Base-by-base conservation (phyloP, 2,888 invertebrate species). In the Agrochola circellaris region DNA sequence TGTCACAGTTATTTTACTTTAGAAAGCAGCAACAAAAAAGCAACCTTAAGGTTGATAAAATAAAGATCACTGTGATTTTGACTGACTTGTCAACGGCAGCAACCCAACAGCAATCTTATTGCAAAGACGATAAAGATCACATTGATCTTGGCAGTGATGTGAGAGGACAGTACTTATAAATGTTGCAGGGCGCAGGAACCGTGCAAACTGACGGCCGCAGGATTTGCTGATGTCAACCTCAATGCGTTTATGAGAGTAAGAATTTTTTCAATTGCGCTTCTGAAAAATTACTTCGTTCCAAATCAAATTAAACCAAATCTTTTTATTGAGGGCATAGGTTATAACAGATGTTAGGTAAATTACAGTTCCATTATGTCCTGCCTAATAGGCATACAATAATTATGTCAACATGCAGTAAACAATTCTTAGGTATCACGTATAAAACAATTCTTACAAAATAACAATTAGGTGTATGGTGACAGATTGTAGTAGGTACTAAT, bases 191-290 rank as follows among this genome's bases (percentile, higher is more conserved):
- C 93, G 0, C 93, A 93, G 79, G 88, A 91, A 15, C 93, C 95
- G 0, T 93, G 93, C 77, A 94, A 92, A 83, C 79, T 95, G 70
- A 93, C 95, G 0, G 94, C 95, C 0, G 89, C 87, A 11, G 93
- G 93, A 3, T 95, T 93, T 68, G 92, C 93, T 74, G 94, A 95
- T 64, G 94, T 95, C 71, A 94, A 94, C 84, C 87, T 94, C 3
- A 91, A 83, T 26, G 90, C 94, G 0, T 95, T 94, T 71, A 94
- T 91, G 90, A 92, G 88, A 87, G 95, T 95, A 75, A 83, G 89
- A 26, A 15, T 0, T 9, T n/a, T 66, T 0, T 54, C 7, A 7
- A 66, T 23, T 8, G 8, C 0, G 2, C n/a, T 68, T 34, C 23
- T 34, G n/a, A n/a, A 34, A 34, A 51, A 34, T 23, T 30, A 13